phyloP scores from a whole-genome alignment of 1,140 invertebrate species.

The Drosophila novamexicana region DNA sequence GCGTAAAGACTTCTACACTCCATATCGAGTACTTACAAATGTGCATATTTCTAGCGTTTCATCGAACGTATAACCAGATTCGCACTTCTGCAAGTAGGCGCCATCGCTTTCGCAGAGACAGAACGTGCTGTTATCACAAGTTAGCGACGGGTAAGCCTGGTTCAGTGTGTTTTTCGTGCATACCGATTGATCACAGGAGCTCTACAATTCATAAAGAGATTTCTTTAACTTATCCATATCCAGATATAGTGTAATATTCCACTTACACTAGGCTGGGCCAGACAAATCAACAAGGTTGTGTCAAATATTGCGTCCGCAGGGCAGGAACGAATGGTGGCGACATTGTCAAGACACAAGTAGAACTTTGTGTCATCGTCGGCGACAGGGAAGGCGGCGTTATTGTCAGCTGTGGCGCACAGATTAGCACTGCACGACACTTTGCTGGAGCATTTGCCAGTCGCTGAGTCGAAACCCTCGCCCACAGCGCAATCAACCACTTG shows the following conservation, averaged over 20 bases:
- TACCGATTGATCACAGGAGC: slow-evolving; percentile 54
- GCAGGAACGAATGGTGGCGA: slow-evolving; percentile 41
- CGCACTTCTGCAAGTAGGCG: slow-evolving; percentile 43
- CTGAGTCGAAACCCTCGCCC: slow-evolving; percentile 46
- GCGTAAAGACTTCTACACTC: neutral
- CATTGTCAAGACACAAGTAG: slow-evolving; percentile 41
- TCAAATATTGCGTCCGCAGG: slow-evolving; percentile 13
- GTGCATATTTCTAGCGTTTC: neutral
- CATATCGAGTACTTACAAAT: slow-evolving; percentile 42
- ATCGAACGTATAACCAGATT: slow-evolving; percentile 38
- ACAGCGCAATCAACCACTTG: slow-evolving; percentile 51
- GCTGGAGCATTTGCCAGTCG: slow-evolving; percentile 30
- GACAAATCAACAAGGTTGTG: slow-evolving; percentile 14
- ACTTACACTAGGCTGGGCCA: slow-evolving; percentile 64
- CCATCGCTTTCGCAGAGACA: slow-evolving; percentile 46
- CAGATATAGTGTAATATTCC: neutral
- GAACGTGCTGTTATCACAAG: slow-evolving; percentile 46
- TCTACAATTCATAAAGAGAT: slow-evolving; percentile 15
- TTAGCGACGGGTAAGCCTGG: slow-evolving; percentile 35
- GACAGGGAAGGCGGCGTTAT: slow-evolving; percentile 37
- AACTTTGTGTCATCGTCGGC: slow-evolving; percentile 40
- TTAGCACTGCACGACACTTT: slow-evolving; percentile 32
- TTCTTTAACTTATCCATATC: neutral
- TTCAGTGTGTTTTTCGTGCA: slow-evolving; percentile 32
- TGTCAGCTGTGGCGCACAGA: slow-evolving; percentile 21